phyloP scores from a whole-genome alignment of 2,797 vertebrate genomes.

The Gymnodraco acuticeps region DNA sequence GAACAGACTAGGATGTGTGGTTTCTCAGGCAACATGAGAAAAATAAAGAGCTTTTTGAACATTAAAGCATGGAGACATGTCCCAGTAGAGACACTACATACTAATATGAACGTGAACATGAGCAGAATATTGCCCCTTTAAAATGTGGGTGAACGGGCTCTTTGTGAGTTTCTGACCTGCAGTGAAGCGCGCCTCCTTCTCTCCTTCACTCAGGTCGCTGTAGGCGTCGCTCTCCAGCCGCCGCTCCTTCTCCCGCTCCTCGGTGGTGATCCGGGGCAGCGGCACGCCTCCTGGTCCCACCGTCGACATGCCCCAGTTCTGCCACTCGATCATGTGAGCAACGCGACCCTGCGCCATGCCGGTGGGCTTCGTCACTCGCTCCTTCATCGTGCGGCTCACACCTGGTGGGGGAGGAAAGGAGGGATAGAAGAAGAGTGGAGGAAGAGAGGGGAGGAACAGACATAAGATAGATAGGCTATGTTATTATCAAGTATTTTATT shows the following conservation, averaged over 20 bases:
- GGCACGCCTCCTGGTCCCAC: constrained; percentile 89
- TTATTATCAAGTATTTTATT: constrained; percentile 39
- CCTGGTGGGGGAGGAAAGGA: constrained; percentile 80
- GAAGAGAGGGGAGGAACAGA: constrained; percentile 27
- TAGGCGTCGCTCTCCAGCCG: constrained; percentile 92
- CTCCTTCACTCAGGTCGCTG: constrained; percentile 97
- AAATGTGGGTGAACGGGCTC: constrained; percentile 36
- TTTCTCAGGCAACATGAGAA: no score
- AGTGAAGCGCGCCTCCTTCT: constrained; percentile 97
- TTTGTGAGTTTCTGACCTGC: constrained; percentile 86
- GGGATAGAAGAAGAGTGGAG: constrained; percentile 10
- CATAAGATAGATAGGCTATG: constrained; percentile 17
- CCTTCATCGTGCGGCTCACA: constrained; percentile 95
- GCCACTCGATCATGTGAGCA: constrained; percentile 99
- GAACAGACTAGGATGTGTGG: no score
- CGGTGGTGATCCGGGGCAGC: constrained; percentile 87
- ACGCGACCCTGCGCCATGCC: constrained; percentile 96
- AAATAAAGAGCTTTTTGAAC: no score
- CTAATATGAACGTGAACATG: no score
- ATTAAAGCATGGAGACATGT: no score
- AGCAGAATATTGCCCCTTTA: no score
- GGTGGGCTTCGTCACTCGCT: constrained; percentile 97
- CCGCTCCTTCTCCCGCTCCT: constrained; percentile 85
- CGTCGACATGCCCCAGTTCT: constrained; percentile 94
- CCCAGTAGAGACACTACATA: no score